A percentile compares a stretch with the other conserved stretches of the same genome.
Conservation (phyloP, 2,113 vertebrate species). For the Piprites chloris region DNA sequence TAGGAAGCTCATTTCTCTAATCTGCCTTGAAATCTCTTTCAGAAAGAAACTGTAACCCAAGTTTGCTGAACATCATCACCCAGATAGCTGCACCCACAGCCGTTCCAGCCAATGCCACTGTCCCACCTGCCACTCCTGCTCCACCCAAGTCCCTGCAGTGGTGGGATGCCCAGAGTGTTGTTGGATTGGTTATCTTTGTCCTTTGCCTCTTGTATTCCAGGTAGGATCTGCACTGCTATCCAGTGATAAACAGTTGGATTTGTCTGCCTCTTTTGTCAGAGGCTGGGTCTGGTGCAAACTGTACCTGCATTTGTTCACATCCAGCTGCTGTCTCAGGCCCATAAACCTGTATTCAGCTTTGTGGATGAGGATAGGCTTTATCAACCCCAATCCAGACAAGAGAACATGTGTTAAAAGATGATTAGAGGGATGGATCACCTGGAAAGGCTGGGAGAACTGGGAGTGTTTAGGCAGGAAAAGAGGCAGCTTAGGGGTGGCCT, state of each 20-base stretch:
- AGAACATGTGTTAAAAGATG: background rate
- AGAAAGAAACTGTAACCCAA: conserved; percentile 89
- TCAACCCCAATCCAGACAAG: background rate
- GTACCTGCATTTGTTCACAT: background rate
- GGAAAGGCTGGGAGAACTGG: background rate
- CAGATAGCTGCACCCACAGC: conserved; percentile 72
- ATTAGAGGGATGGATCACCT: background rate
- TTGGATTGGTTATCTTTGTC: conserved; percentile 84
- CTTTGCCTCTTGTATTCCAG: conserved; percentile 92
- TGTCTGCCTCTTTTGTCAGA: background rate
- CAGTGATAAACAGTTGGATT: background rate
- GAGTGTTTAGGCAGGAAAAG: background rate
- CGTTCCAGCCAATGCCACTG: conserved; percentile 73
- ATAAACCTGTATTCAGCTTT: background rate
- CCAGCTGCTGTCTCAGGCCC: background rate
- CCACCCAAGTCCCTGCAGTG: conserved; percentile 76
- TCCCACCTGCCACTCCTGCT: conserved; percentile 59
- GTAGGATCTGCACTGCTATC: conserved; percentile 63
- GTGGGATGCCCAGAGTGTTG: conserved; percentile 83
- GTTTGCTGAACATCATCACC: conserved; percentile 84
- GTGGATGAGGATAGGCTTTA: background rate
- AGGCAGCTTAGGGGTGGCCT: background rate
- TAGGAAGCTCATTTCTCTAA: background rate
- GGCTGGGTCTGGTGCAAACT: background rate
- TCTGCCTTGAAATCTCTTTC: conserved; percentile 22